A percentile compares a stretch with the other conserved stretches of the same genome.
These are phyloP conservation scores for Heterodera filipjevi DNA, from an alignment of 2,888 invertebrate genomes.

Conservation along the genomic window DNA sequence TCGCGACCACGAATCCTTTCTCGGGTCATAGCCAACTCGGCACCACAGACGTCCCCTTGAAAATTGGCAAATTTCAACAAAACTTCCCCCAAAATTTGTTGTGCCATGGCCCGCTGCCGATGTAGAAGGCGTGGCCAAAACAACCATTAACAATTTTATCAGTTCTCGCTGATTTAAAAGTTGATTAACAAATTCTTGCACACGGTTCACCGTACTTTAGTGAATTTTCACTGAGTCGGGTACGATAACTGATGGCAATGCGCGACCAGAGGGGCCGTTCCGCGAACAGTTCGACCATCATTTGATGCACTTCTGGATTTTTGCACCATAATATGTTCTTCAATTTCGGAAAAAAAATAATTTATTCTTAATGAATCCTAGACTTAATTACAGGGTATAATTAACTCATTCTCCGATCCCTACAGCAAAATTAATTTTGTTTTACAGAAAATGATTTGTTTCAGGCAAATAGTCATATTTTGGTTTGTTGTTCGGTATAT, in stretches of 20 bases:
- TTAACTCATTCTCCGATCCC: too few species aligned
- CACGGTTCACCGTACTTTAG: constrained; percentile 70
- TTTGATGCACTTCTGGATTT: constrained; percentile 54
- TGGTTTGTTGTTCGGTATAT: too few species aligned
- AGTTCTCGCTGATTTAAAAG: neutral
- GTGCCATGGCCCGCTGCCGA: constrained; percentile 86
- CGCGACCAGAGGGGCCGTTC: constrained; percentile 88
- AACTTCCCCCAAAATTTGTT: too few species aligned
- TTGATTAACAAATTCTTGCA: too few species aligned
- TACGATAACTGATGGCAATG: constrained; percentile 72
- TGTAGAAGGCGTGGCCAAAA: constrained; percentile 85
- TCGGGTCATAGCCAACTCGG: constrained; percentile 86
- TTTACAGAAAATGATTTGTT: too few species aligned
- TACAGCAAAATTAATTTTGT: too few species aligned
- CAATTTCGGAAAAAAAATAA: too few species aligned
- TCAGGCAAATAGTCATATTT: too few species aligned
- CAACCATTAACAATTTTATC: constrained; percentile 67
- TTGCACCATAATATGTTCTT: constrained; percentile 43
- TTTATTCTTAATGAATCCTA: too few species aligned
- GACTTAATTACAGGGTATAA: too few species aligned
- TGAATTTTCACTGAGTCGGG: constrained; percentile 56
- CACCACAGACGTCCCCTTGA: constrained; percentile 79
- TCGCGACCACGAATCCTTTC: constrained; percentile 78
- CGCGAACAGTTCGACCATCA: constrained; percentile 75
- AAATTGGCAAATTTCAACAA: neutral